A percentile compares a stretch with the other conserved stretches of the same genome.
phyloP scores from a whole-genome alignment of 2,113 vertebrate species.

The Atrichornis clamosus region DNA sequence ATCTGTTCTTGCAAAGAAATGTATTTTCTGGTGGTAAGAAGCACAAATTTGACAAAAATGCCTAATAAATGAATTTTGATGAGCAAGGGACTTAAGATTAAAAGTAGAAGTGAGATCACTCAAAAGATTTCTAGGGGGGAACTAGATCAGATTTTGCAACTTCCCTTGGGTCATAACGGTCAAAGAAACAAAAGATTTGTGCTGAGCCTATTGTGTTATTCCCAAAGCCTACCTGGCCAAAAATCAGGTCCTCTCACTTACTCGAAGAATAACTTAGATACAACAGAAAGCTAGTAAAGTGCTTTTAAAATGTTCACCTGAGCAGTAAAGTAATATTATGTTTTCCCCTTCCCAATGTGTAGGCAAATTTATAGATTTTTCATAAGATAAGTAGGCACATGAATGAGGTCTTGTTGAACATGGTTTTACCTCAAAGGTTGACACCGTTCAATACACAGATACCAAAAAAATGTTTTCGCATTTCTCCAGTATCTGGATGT shows the following conservation, averaged over 20 bases:
- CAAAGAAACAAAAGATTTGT: not conserved
- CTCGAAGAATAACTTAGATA: not conserved
- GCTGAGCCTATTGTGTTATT: not conserved
- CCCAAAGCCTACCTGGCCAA: not conserved
- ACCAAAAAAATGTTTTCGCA: not conserved
- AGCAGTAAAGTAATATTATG: not conserved
- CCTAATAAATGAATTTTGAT: not conserved
- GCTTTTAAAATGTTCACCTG: not conserved
- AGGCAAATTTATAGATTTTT: not conserved
- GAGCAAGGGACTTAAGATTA: not conserved
- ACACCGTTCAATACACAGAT: rapidly evolving
- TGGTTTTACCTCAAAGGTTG: not conserved
- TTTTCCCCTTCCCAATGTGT: not conserved
- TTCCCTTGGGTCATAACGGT: not conserved
- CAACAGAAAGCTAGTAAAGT: not conserved
- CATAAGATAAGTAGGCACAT: not conserved
- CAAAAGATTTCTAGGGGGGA: not conserved
- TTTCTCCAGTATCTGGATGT: not conserved
- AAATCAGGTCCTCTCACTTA: not conserved
- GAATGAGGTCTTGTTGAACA: not conserved
- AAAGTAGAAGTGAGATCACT: not conserved
- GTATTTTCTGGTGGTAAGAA: not conserved
- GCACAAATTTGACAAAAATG: not conserved
- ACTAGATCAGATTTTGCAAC: not conserved
- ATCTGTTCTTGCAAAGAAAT: not conserved